Percentiles rank a stretch among this genome's conserved stretches.
Evolutionary conservation across 2,888 invertebrate genomes (phyloP).

Genomic region (Nomada goodeniana): DNA sequence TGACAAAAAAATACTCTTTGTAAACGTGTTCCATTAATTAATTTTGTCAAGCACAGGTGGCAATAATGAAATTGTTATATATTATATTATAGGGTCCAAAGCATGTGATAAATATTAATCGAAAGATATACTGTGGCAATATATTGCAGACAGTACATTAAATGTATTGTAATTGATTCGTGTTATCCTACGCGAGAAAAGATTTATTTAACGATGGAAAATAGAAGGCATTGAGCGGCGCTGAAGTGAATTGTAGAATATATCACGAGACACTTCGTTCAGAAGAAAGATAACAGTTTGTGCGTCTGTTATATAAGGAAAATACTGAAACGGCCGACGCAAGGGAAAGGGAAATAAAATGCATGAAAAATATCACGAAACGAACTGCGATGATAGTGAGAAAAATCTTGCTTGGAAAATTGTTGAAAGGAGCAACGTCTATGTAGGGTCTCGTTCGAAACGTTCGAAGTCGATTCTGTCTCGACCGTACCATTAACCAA

Average conservation of each 20-base stretch:
- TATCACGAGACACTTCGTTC: background rate
- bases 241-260: background rate
- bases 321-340: conserved; percentile 9
- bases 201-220: background rate
- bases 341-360: background rate
- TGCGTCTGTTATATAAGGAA: conserved; percentile 9
- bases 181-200: background rate
- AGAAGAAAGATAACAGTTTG: background rate
- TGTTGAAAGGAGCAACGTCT: conserved; percentile 26
- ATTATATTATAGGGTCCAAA: too few species aligned
- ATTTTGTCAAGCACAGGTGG: too few species aligned
- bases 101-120: too few species aligned
- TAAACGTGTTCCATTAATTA: background rate
- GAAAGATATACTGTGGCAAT: background rate
- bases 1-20: background rate
- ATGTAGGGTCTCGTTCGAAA: background rate
- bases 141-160: too few species aligned
- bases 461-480: too few species aligned
- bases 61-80: too few species aligned
- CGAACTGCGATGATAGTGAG: conserved; percentile 11
- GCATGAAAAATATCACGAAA: conserved; percentile 14
- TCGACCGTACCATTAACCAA: too few species aligned
- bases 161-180: background rate
- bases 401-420: conserved; percentile 20
- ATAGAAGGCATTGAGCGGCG: background rate